A percentile compares a stretch with the other conserved stretches of the same genome.
Evolutionary conservation across 2,113 vertebrate genomes (phyloP).

Genomic region (Turdus rufiventris): DNA sequence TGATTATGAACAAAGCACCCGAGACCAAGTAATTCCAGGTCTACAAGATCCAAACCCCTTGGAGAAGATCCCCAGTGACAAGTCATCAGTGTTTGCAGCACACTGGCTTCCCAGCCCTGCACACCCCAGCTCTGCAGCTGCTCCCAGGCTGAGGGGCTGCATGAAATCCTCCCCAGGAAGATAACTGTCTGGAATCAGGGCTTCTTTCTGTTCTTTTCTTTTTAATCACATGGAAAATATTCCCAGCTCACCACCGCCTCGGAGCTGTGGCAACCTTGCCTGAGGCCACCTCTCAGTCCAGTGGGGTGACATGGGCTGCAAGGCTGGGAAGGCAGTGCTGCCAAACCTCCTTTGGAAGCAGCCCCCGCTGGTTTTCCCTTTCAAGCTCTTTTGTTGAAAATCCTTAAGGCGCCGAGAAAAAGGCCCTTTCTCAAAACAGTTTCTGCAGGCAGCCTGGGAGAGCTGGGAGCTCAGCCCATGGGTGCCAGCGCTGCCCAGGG

Average conservation of each 20-base stretch:
- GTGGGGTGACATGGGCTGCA: neutral
- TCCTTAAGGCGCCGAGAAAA: neutral
- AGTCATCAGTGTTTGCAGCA: neutral
- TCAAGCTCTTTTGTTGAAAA: constrained; percentile 35
- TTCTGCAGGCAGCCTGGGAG: neutral
- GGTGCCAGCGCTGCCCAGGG: neutral
- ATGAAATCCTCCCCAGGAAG: neutral
- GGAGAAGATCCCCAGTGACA: neutral
- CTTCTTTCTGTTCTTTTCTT: neutral
- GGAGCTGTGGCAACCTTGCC: neutral
- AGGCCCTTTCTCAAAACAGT: neutral
- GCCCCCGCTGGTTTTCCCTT: constrained; percentile 4
- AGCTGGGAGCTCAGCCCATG: neutral
- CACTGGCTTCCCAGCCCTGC: neutral
- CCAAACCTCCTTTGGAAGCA: constrained; percentile 42
- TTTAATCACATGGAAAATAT: neutral
- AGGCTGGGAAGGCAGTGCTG: neutral
- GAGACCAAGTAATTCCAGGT: neutral
- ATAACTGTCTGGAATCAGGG: neutral
- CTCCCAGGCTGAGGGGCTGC: neutral
- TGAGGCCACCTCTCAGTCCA: neutral
- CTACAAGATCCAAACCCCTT: neutral
- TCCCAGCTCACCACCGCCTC: neutral
- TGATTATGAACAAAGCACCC: neutral
- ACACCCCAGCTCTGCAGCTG: neutral